These are phyloP conservation scores for Prosapia bicincta DNA, from an alignment of 2,888 invertebrate species.

Conservation along the genomic window DNA sequence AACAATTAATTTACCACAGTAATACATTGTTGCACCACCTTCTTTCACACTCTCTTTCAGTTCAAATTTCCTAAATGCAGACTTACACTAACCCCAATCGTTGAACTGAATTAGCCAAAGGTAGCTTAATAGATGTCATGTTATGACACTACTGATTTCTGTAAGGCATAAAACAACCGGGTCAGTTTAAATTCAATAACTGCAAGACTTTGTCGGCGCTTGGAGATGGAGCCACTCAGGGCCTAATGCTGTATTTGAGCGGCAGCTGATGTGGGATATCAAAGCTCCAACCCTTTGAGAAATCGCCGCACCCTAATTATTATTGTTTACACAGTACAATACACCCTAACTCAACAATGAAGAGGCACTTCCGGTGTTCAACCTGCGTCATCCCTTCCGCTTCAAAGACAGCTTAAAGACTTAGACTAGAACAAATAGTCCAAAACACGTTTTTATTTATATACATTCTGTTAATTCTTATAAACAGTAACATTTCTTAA, in stretches of 20 bases:
- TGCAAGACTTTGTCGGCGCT: not conserved
- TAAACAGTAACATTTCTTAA: too few relatives aligned
- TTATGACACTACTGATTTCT: too few relatives aligned
- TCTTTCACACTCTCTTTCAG: too few relatives aligned
- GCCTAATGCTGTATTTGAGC: not conserved
- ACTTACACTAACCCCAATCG: too few relatives aligned
- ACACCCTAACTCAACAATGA: not conserved
- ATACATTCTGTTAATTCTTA: too few relatives aligned
- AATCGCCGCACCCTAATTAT: not conserved
- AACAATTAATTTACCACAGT: too few relatives aligned
- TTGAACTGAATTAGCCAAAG: too few relatives aligned
- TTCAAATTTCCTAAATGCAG: too few relatives aligned
- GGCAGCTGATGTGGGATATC: not conserved
- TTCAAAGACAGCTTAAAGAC: not conserved
- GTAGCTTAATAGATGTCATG: too few relatives aligned
- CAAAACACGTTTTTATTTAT: too few relatives aligned
- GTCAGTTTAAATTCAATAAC: not conserved
- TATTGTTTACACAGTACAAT: not conserved
- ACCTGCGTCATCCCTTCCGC: not conserved
- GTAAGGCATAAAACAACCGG: not conserved
- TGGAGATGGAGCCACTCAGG: not conserved
- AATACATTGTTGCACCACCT: too few relatives aligned
- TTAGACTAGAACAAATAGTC: too few relatives aligned
- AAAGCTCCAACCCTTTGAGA: not conserved
- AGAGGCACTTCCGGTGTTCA: not conserved